Evolutionary conservation across 2,888 invertebrate genomes (phyloP).

Genomic region (Drosophila paranaensis): DNA sequence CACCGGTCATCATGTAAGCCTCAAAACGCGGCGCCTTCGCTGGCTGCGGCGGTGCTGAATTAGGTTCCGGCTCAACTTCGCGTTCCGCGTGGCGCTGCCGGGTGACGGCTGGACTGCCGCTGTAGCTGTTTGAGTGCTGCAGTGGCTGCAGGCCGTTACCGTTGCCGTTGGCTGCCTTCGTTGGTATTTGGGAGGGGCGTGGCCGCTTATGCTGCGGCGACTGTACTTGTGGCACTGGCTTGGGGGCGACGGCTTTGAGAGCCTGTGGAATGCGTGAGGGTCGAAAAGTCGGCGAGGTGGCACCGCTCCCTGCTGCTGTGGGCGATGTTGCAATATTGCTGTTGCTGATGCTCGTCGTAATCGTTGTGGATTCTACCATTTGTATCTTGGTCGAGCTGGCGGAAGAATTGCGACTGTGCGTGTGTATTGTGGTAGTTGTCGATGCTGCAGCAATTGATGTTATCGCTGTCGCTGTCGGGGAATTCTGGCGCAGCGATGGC

Average conservation of each 20-base stretch:
- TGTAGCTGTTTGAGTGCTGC: constrained; percentile 79
- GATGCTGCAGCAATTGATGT: constrained; percentile 33
- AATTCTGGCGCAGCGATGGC: constrained; percentile 74
- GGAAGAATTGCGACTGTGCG: constrained; percentile 82
- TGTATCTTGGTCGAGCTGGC: constrained; percentile 82
- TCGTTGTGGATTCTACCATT: constrained; percentile 73
- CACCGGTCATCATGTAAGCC: constrained; percentile 99
- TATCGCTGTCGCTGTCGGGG: constrained; percentile 48
- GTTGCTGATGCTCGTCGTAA: constrained; percentile 60
- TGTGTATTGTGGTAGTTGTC: constrained; percentile 53
- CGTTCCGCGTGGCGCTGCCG: constrained; percentile 59
- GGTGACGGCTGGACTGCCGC: constrained; percentile 69
- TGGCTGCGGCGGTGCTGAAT: constrained; percentile 83
- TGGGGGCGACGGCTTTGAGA: constrained; percentile 79
- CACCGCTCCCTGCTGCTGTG: constrained; percentile 48
- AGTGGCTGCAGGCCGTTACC: constrained; percentile 60
- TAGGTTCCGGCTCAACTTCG: constrained; percentile 74
- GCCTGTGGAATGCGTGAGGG: constrained; percentile 87
- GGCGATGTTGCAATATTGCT: constrained; percentile 59
- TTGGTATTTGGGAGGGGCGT: constrained; percentile 84
- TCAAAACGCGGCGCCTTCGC: constrained; percentile 89
- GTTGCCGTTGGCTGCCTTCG: constrained; percentile 76
- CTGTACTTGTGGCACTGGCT: constrained; percentile 80
- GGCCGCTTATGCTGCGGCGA: constrained; percentile 84
- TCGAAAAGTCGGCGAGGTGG: constrained; percentile 84